These are phyloP conservation scores for Masticophis lateralis DNA, from an alignment of 2,797 vertebrate genomes.

Conservation along the genomic window DNA sequence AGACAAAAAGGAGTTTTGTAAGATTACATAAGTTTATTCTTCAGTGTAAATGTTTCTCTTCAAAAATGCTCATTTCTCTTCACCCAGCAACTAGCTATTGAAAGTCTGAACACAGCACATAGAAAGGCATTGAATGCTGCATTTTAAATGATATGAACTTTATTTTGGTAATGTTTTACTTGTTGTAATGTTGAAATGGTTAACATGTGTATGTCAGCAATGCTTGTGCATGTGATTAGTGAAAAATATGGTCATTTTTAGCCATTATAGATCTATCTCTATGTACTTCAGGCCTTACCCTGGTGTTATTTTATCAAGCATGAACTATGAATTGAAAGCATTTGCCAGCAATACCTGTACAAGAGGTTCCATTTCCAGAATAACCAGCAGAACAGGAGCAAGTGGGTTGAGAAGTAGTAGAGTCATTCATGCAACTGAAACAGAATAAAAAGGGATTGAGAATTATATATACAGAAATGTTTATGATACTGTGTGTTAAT, in stretches of 20 bases:
- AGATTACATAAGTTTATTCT: not conserved
- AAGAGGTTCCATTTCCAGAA: conserved; percentile 84
- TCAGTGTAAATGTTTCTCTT: not conserved
- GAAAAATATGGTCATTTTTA: not conserved
- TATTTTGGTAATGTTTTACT: not conserved
- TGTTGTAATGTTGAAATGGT: not conserved
- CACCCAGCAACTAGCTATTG: not conserved
- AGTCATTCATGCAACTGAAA: conserved; percentile 82
- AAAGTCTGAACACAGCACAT: not conserved
- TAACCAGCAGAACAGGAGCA: conserved; percentile 88
- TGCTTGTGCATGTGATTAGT: not conserved
- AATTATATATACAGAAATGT: not conserved
- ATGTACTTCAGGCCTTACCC: not conserved
- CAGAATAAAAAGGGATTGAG: conserved; percentile 19
- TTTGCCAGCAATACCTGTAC: conserved; percentile 76
- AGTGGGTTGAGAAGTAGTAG: conserved; percentile 57
- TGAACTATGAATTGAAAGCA: not conserved
- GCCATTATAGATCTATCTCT: not conserved
- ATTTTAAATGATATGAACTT: not conserved
- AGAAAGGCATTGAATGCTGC: not conserved
- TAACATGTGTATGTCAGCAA: not conserved
- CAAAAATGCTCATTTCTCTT: not conserved
- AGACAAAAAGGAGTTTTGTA: not conserved
- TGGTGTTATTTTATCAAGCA: not conserved
- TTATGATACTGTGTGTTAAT: not conserved